Evolutionary conservation across 1,140 invertebrate genomes (phyloP).

Genomic region (Ganaspis sp.): DNA sequence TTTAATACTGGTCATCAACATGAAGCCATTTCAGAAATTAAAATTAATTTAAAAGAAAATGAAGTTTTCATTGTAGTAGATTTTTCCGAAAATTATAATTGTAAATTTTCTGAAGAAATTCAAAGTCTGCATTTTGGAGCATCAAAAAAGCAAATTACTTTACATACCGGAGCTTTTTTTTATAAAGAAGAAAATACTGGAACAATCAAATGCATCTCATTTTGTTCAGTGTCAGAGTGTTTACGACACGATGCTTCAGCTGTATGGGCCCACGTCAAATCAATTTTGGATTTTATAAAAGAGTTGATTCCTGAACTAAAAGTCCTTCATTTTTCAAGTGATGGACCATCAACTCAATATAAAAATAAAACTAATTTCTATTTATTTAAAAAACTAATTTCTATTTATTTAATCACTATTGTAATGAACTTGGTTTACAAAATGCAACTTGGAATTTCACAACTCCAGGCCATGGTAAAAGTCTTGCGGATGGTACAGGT

Average conservation of each 20-base stretch:
- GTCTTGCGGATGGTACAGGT: conserved; percentile 12
- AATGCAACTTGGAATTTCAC: conserved; percentile 34
- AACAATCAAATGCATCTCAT: conserved; percentile 54
- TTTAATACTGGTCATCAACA: conserved; percentile 55
- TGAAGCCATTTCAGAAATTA: conserved; percentile 55
- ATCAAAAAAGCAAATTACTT: conserved; percentile 60
- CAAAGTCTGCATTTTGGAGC: conserved; percentile 62
- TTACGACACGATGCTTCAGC: no score
- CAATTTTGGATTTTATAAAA: conserved; percentile 52
- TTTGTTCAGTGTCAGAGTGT: conserved; percentile 67
- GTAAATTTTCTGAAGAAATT: no score
- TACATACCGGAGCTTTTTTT: no score
- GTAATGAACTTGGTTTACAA: neutral
- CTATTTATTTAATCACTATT: neutral
- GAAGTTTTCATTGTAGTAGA: no score
- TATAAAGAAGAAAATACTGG: conserved; percentile 40
- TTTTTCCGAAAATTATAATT: no score
- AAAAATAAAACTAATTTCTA: no score
- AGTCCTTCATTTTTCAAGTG: conserved; percentile 1
- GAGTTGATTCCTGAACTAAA: neutral
- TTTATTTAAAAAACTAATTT: neutral
- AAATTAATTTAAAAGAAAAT: no score
- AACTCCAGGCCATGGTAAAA: conserved; percentile 27
- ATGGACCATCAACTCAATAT: no score
- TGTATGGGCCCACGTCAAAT: conserved; percentile 65